Conservation (phyloP, 1,140 invertebrate species). For the Drosophila nigromelanica region DNA sequence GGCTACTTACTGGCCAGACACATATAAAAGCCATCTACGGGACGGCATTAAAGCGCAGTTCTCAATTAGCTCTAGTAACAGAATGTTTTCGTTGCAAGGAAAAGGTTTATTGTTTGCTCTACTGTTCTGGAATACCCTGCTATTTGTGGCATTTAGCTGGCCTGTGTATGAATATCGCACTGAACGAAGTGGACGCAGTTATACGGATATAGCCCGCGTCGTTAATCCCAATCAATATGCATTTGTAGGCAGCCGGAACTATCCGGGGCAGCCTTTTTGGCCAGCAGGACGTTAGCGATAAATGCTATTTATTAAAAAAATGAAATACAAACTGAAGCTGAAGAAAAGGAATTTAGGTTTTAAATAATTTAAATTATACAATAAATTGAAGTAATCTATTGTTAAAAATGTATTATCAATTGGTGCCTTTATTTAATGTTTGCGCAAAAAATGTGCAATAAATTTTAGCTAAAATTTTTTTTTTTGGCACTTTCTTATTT, state of each 20-base stretch:
- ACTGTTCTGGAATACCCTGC: conserved; percentile 32
- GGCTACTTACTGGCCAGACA: conserved; percentile 1
- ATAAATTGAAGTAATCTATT: neutral
- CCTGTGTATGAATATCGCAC: conserved; percentile 36
- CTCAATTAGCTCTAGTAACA: conserved; percentile 38
- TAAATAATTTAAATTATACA: too few species aligned
- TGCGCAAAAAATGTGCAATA: too few species aligned
- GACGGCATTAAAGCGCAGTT: conserved; percentile 43
- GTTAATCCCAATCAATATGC: conserved; percentile 73
- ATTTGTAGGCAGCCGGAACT: conserved; percentile 55
- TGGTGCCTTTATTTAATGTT: too few species aligned
- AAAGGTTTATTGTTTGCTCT: conserved; percentile 39
- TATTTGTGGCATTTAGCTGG: conserved; percentile 2
- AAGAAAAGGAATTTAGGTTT: neutral
- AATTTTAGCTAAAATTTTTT: too few species aligned
- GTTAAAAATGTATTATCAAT: too few species aligned
- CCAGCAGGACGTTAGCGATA: conserved; percentile 42
- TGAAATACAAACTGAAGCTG: neutral
- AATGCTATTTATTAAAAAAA: too few species aligned
- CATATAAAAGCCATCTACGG: conserved; percentile 45
- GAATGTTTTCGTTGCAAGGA: conserved; percentile 41
- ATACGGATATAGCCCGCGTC: conserved; percentile 72
- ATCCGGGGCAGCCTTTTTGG: conserved; percentile 75
- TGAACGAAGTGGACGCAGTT: conserved; percentile 63
- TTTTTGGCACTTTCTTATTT: too few species aligned